A percentile compares a stretch with the other conserved stretches of the same genome.
phyloP scores from a whole-genome alignment of 2,113 vertebrate species.

The Dipodomys ordii region DNA sequence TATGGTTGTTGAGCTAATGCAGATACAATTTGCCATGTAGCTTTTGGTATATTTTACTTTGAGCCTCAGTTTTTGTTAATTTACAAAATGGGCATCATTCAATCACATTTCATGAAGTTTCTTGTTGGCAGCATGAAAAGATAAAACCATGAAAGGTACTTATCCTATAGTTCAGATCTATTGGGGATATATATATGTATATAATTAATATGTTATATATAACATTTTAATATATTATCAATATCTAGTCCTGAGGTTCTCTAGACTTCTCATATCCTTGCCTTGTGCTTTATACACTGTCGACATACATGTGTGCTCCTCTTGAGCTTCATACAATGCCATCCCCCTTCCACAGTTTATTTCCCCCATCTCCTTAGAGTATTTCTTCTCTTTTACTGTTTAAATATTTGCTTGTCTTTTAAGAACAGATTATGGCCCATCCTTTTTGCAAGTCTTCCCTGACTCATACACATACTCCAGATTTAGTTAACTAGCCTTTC shows the following conservation, averaged over 20 bases:
- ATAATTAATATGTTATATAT: too few relatives aligned
- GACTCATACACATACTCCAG: background rate
- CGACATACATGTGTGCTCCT: background rate
- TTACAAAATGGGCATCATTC: background rate
- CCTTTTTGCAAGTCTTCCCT: background rate
- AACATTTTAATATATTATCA: background rate
- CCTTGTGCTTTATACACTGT: background rate
- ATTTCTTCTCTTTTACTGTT: background rate
- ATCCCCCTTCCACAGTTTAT: background rate
- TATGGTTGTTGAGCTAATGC: background rate
- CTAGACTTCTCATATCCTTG: background rate
- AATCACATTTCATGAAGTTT: background rate
- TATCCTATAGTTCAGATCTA: background rate
- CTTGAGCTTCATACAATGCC: background rate
- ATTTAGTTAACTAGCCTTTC: background rate
- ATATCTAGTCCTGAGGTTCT: background rate
- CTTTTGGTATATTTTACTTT: background rate
- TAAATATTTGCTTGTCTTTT: background rate
- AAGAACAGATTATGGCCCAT: background rate
- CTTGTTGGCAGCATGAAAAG: background rate
- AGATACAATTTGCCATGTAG: background rate
- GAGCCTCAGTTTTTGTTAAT: conserved; percentile 3
- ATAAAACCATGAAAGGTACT: background rate
- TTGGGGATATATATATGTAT: background rate
- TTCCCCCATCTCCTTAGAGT: background rate